Conservation (phyloP, 2,888 invertebrate species). For the Orchesellides sinensis region DNA sequence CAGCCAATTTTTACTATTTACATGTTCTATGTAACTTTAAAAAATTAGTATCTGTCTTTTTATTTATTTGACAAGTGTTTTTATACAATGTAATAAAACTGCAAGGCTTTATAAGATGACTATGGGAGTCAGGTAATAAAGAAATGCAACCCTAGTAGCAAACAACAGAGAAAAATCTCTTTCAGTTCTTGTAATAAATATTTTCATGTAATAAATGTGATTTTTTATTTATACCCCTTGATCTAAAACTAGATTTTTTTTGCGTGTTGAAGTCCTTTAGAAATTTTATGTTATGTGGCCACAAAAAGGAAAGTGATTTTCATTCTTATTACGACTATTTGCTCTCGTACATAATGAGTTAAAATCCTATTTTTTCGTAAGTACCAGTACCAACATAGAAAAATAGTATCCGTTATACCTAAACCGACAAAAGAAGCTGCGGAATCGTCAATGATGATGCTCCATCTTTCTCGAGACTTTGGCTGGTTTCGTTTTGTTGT, state of each 20-base stretch:
- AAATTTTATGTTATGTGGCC: conserved; percentile 7
- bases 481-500: neutral
- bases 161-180: too few species aligned
- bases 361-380: neutral
- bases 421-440: neutral
- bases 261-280: neutral
- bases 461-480: neutral
- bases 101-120: too few species aligned
- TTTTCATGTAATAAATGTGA: too few species aligned
- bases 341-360: neutral
- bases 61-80: too few species aligned
- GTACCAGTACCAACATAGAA: neutral
- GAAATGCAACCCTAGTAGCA: too few species aligned
- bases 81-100: too few species aligned
- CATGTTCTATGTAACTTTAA: too few species aligned
- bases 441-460: neutral
- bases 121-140: too few species aligned
- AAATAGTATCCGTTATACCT: neutral
- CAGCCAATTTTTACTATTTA: too few species aligned
- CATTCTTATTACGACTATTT: neutral
- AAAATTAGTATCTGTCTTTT: too few species aligned
- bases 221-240: neutral
- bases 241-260: too few species aligned
- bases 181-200: too few species aligned
- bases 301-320: conserved; percentile 8